Evolutionary conservation across 2,113 vertebrate genomes (phyloP).

Genomic region (Salvator merianae): DNA sequence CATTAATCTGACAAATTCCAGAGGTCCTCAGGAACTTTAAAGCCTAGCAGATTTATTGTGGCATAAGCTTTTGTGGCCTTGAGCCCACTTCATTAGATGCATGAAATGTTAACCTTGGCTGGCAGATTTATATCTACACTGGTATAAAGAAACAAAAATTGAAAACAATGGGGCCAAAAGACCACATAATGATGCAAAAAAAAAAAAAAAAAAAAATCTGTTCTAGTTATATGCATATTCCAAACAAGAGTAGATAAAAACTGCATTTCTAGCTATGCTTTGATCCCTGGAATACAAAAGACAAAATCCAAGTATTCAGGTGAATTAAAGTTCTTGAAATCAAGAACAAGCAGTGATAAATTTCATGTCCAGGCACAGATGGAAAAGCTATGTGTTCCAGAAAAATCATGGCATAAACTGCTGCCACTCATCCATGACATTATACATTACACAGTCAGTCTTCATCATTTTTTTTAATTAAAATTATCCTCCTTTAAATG

Average conservation of each 20-base stretch:
- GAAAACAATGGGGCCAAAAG: neutral
- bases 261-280: neutral
- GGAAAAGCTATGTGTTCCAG: neutral
- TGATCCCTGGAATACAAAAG: neutral
- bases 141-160: neutral
- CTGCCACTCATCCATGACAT: neutral
- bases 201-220: too few relatives aligned
- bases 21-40: neutral
- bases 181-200: neutral
- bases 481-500: neutral
- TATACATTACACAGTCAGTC: neutral
- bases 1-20: neutral
- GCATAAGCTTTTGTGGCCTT: neutral
- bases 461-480: too few relatives aligned
- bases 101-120: neutral
- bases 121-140: constrained; percentile 11
- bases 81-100: neutral
- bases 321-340: neutral
- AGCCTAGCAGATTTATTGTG: constrained; percentile 5
- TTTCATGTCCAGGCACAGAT: neutral
- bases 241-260: neutral
- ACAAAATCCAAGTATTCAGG: neutral
- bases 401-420: neutral
- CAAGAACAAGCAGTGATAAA: neutral
- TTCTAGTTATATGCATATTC: neutral